Evolutionary conservation across 2,888 invertebrate species (phyloP).

Genomic region (Ferrisia virgata): DNA sequence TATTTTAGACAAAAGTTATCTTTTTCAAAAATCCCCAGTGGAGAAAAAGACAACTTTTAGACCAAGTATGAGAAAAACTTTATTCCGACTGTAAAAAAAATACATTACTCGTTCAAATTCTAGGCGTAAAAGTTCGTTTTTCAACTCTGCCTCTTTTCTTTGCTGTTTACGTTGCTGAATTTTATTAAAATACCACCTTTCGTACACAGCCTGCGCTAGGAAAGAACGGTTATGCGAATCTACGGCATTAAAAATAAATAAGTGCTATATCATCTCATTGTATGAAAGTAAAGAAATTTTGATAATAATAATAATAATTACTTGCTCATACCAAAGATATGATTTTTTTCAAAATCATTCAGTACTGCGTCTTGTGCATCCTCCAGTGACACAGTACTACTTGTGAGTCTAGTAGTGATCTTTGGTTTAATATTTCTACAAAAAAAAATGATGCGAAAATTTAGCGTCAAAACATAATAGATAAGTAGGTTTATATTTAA

Average conservation of each 20-base stretch:
- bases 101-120: constrained; percentile 6
- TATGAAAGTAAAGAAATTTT: too few relatives aligned
- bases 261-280: too few relatives aligned
- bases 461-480: neutral
- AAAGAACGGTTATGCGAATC: neutral
- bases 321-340: neutral
- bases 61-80: too few relatives aligned
- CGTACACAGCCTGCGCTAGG: neutral
- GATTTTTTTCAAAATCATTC: neutral
- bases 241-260: neutral
- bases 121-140: neutral
- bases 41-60: too few relatives aligned
- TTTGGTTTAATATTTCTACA: constrained; percentile 21
- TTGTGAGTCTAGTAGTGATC: neutral
- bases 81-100: too few relatives aligned
- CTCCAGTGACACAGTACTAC: neutral
- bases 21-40: too few relatives aligned
- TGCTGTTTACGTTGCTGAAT: neutral
- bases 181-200: constrained; percentile 29
- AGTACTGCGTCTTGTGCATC: neutral
- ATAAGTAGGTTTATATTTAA: too few relatives aligned
- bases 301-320: too few relatives aligned
- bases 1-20: too few relatives aligned
- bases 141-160: neutral
- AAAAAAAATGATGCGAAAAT: too few relatives aligned